Conservation (phyloP, 2,888 invertebrate species). For the Cephus spinipes region DNA sequence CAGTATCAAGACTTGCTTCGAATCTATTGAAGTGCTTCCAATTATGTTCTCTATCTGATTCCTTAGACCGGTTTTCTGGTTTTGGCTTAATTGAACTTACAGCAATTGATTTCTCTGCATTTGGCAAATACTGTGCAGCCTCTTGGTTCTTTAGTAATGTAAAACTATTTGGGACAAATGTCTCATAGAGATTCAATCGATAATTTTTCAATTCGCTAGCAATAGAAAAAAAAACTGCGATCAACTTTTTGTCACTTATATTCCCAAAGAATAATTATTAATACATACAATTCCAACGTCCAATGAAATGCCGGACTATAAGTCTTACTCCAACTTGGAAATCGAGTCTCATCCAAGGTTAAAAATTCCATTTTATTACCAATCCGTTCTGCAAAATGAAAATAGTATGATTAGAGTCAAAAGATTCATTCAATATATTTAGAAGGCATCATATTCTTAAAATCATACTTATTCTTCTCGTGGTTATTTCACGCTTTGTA, state of each 20-base stretch:
- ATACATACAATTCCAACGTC: conserved; percentile 59
- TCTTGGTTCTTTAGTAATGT: conserved; percentile 63
- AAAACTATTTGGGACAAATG: conserved; percentile 61
- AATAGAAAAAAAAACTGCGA: conserved; percentile 22
- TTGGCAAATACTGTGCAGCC: conserved; percentile 69
- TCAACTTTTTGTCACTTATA: conserved; percentile 53
- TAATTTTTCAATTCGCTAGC: conserved; percentile 55
- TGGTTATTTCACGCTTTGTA: background rate
- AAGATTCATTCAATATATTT: background rate
- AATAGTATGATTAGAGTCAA: background rate
- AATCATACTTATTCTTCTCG: background rate
- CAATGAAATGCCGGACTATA: conserved; percentile 46
- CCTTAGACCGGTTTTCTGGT: conserved; percentile 36
- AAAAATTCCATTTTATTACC: conserved; percentile 27
- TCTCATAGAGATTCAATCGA: conserved; percentile 62
- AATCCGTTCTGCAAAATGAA: background rate
- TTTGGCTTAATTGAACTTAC: conserved; percentile 12
- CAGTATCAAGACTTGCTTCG: conserved; percentile 61
- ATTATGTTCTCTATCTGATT: conserved; percentile 40
- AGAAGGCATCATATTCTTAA: background rate
- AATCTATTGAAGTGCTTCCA: conserved; percentile 68
- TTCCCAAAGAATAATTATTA: conserved; percentile 6
- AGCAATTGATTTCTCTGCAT: conserved; percentile 69
- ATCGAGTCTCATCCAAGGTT: conserved; percentile 10
- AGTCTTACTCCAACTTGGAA: conserved; percentile 10